Conservation (phyloP, 2,797 vertebrate genomes). For the Melanogrammus aeglefinus region DNA sequence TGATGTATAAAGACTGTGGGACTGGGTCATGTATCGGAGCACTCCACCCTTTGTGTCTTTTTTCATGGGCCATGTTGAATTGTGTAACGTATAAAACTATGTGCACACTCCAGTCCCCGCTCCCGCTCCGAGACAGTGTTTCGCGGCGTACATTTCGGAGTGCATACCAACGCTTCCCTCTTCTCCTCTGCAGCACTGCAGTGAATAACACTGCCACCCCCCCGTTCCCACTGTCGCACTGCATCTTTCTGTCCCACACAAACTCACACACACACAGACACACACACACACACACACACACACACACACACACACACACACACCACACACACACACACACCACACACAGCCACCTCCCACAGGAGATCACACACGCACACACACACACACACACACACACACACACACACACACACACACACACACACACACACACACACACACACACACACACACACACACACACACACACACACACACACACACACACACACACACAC, state of each 20-base stretch:
- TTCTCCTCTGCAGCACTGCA: slow-evolving; percentile 56
- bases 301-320: neutral
- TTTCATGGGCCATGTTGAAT: slow-evolving; percentile 40
- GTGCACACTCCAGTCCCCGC: slow-evolving; percentile 47
- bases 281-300: neutral
- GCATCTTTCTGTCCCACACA: slow-evolving; percentile 41
- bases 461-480: too few species aligned
- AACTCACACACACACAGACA: slow-evolving; percentile 30
- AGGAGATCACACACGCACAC: neutral
- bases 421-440: neutral
- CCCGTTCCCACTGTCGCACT: slow-evolving; percentile 45
- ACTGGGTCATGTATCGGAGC: slow-evolving; percentile 37
- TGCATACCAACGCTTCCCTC: slow-evolving; percentile 54
- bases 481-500: too few species aligned
- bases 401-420: neutral
- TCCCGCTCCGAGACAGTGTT: slow-evolving; percentile 44
- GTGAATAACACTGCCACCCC: slow-evolving; percentile 54
- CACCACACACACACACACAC: neutral
- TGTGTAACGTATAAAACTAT: slow-evolving; percentile 50
- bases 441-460: too few species aligned
- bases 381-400: neutral
- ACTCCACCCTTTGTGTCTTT: slow-evolving; percentile 40
- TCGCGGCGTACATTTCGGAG: slow-evolving; percentile 59
- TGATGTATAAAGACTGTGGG: slow-evolving; percentile 56
- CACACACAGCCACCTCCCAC: too few species aligned